These are phyloP conservation scores for Trachurus trachurus DNA, from an alignment of 2,797 vertebrate species.

Conservation along the genomic window DNA sequence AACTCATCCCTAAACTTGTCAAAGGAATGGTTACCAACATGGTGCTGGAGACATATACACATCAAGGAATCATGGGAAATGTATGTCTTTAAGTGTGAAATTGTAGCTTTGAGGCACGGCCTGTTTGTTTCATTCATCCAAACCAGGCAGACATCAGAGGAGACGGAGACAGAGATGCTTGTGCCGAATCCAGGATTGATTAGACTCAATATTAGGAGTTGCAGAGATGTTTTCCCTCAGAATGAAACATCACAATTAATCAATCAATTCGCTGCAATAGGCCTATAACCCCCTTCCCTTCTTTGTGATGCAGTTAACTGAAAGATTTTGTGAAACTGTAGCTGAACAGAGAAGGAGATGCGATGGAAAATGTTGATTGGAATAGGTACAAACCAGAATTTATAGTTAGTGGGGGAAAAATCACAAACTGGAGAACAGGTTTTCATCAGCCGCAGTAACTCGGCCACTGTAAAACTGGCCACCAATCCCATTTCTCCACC, in stretches of 20 bases:
- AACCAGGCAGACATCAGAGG: constrained; percentile 25
- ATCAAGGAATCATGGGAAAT: constrained; percentile 38
- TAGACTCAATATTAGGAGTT: background rate
- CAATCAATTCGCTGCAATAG: constrained; percentile 4
- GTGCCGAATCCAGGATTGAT: background rate
- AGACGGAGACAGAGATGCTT: background rate
- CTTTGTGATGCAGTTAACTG: constrained; percentile 1
- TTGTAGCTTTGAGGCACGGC: constrained; percentile 11
- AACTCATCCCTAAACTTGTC: constrained; percentile 49
- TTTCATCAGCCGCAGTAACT: background rate
- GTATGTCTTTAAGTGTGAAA: constrained; percentile 46
- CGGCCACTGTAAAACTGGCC: background rate
- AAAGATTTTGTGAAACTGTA: background rate
- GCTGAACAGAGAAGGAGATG: background rate
- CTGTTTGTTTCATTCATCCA: constrained; percentile 14
- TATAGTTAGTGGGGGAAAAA: background rate
- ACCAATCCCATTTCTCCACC: background rate
- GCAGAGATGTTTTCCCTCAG: constrained; percentile 3
- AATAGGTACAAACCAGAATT: background rate
- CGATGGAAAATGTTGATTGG: background rate
- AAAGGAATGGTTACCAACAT: constrained; percentile 33
- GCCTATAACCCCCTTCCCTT: background rate
- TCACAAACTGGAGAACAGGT: background rate
- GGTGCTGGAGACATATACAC: constrained; percentile 6
- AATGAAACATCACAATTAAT: background rate